Conservation (phyloP, 64 coral and sea anemone genomes). For the Montipora efflorescens region DNA sequence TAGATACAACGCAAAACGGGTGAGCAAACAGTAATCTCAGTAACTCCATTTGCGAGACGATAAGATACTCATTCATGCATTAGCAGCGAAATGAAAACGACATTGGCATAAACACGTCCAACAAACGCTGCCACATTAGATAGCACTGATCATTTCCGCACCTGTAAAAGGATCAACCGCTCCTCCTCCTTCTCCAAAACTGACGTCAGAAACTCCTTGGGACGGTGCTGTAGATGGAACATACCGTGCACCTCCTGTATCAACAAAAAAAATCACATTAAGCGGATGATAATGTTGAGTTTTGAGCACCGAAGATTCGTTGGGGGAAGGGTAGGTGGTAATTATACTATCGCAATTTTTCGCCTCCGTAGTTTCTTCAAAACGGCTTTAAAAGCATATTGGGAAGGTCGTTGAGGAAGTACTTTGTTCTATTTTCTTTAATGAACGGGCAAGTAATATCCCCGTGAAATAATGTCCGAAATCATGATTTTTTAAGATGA, state of each 20-base stretch:
- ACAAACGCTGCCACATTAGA: not conserved
- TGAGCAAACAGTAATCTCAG: not conserved
- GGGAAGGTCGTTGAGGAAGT: too few relatives aligned
- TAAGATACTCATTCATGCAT: not conserved
- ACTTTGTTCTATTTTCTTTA: too few relatives aligned
- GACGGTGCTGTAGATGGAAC: constrained; percentile 46
- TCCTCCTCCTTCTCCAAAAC: constrained; percentile 22
- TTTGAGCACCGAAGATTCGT: too few relatives aligned
- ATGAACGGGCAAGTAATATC: too few relatives aligned
- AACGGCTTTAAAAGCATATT: too few relatives aligned
- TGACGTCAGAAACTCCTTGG: constrained; percentile 20
- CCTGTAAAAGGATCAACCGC: constrained; percentile 84
- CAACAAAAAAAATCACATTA: not conserved
- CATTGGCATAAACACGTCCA: not conserved
- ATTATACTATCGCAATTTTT: too few relatives aligned
- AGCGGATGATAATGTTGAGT: not conserved
- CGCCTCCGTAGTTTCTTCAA: too few relatives aligned
- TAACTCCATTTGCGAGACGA: not conserved
- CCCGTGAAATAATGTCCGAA: too few relatives aligned
- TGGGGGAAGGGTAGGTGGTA: too few relatives aligned
- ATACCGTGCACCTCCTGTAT: constrained; percentile 47
- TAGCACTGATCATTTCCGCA: not conserved
- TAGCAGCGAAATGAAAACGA: not conserved
- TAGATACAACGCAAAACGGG: not conserved
- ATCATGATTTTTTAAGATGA: too few relatives aligned